Conservation (phyloP, 1,140 invertebrate species). For the Atta colombica region DNA sequence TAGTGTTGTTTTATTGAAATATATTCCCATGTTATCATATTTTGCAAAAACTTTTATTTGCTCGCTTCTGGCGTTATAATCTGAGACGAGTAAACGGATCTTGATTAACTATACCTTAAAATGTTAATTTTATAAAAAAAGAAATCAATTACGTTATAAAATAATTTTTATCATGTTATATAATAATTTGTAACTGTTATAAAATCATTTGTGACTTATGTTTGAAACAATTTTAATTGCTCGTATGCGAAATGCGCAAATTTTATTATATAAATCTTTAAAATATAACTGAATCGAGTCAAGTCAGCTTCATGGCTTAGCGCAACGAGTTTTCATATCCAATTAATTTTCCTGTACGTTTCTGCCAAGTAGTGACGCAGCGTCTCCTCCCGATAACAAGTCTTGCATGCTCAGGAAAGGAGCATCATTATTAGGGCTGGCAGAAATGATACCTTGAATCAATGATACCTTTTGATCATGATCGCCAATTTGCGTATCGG, state of each 20-base stretch:
- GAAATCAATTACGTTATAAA: background rate
- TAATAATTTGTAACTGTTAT: background rate
- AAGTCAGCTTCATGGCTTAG: background rate
- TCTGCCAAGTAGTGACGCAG: constrained; percentile 42
- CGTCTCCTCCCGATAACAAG: constrained; percentile 5
- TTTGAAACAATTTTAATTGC: background rate
- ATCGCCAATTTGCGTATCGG: constrained; percentile 46
- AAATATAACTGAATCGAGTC: constrained; percentile 11
- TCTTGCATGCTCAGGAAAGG: constrained; percentile 15
- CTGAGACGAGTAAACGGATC: background rate
- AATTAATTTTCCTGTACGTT: constrained; percentile 29
- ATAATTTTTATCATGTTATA: background rate
- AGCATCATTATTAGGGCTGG: constrained; percentile 7
- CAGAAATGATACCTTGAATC: constrained; percentile 10
- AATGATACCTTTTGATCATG: constrained; percentile 25
- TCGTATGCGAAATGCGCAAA: background rate
- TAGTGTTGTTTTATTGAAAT: too few species aligned
- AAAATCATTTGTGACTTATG: background rate
- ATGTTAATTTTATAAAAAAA: background rate
- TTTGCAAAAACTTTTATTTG: too few species aligned
- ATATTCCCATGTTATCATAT: too few species aligned
- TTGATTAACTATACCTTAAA: too few species aligned
- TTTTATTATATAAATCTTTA: constrained; percentile 19
- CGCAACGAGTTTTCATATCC: background rate
- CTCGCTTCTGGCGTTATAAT: background rate